Percentiles rank a stretch among this genome's conserved stretches.
These are phyloP conservation scores for Cyclopterus lumpus DNA, from an alignment of 2,797 vertebrate genomes.

Conservation along the genomic window DNA sequence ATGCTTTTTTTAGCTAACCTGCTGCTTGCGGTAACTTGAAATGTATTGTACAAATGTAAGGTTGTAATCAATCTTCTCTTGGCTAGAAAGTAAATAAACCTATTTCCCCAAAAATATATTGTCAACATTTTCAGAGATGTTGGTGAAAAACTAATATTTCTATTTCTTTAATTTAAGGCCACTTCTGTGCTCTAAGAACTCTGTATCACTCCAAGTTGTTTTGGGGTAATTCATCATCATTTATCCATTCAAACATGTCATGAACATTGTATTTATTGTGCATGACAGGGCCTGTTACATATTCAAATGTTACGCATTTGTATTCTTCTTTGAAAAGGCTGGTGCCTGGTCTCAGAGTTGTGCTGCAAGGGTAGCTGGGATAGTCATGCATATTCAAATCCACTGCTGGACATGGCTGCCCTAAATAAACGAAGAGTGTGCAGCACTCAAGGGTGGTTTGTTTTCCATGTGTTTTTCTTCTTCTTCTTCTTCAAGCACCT, in stretches of 20 bases:
- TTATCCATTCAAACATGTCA: conserved; percentile 63
- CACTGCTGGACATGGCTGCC: conserved; percentile 86
- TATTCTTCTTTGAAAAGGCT: conserved; percentile 68
- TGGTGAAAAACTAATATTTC: not conserved
- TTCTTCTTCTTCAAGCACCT: conserved; percentile 57
- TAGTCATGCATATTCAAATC: conserved; percentile 88
- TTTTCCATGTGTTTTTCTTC: conserved; percentile 66
- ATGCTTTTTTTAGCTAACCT: not conserved
- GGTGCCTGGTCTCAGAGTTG: conserved; percentile 64
- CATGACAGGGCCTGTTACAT: conserved; percentile 79
- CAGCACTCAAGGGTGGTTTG: conserved; percentile 80
- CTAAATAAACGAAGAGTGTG: conserved; percentile 84
- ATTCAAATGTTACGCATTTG: conserved; percentile 84
- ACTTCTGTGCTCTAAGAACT: conserved; percentile 32
- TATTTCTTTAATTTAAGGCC: conserved; percentile 9
- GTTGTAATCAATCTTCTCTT: not conserved
- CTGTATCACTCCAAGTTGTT: conserved; percentile 42
- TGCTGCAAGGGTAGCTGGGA: conserved; percentile 82
- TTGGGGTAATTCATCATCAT: conserved; percentile 48
- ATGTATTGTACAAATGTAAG: not conserved
- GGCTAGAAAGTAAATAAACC: not conserved
- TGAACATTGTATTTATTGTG: conserved; percentile 71
- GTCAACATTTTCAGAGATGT: not conserved
- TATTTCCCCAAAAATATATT: not conserved
- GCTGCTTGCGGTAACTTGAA: not conserved